Evolutionary conservation across 2,113 vertebrate genomes (phyloP), one percentile per base, ranked within the genome.

Genomic region (Anarhynchus alexandrinus): DNA sequence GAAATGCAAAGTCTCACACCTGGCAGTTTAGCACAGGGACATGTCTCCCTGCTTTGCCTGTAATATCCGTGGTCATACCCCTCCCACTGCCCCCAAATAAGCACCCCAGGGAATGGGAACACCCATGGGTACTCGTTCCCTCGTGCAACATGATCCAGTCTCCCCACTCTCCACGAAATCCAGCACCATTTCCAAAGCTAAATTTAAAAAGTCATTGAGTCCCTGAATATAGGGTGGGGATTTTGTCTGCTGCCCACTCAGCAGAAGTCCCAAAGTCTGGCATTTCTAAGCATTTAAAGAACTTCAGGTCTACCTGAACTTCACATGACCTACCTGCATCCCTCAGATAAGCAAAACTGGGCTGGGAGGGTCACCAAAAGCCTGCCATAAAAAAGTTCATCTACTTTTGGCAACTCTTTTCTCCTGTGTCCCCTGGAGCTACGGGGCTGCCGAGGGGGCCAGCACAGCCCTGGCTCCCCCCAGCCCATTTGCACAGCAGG

Each of bases 361-460:
- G 43, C 25, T 38, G 42, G 36, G 51, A 93, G 72, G 18, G 34
- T 45, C 74, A 88, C 66, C 52, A 76, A 87, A 83, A 90, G 5
- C 26, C 34, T 86, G 36, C 30, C 43, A 64, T 36, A 40, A 93
- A 71, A 71, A 59, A 36, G 10, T 26, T 59, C 42, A 18, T 20
- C 61, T 17, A 19, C 43, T 51, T 58, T 29, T 69, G 74, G n/a
- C n/a, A 94, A 3, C 36, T 40, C 16, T 73, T 49, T 26, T 12
- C 40, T 72, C 59, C 45, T 45, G 34, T 30, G 32, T 62, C 38
- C 47, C n/a, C 38, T 64, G 57, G 17, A 80, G 62, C 47, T 51
- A 23, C 0, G 4, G 4, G 38, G 21, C 19, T 66, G 64, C 51
- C 0, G 7, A 72, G 38, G 11, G 12, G 22, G 8, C 17, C 8